Evolutionary conservation across 2,888 invertebrate genomes (phyloP).

Genomic region (Epinotia bilunana): DNA sequence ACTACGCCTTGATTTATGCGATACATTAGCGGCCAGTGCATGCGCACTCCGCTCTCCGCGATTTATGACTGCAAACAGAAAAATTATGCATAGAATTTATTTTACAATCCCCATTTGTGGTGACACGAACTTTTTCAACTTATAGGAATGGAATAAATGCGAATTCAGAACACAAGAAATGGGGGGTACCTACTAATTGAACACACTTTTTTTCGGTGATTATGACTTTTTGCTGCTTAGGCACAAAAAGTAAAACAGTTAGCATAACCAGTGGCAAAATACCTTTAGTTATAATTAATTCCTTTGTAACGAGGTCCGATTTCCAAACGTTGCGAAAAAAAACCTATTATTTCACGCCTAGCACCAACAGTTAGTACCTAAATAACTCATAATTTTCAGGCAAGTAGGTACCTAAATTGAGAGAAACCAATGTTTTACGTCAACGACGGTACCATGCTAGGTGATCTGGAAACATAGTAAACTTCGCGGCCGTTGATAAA

Average conservation of each 20-base stretch:
- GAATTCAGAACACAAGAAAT: background rate
- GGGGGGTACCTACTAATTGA: background rate
- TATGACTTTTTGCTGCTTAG: background rate
- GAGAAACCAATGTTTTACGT: no score
- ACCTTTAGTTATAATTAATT: background rate
- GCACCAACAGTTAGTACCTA: no score
- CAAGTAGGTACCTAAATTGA: no score
- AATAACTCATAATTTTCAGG: no score
- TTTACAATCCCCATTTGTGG: constrained; percentile 48
- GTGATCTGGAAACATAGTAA: no score
- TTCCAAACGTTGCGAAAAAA: background rate
- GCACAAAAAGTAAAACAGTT: background rate
- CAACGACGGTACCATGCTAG: no score
- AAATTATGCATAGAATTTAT: constrained; percentile 66
- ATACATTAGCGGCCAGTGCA: constrained; percentile 66
- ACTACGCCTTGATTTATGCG: constrained; percentile 65
- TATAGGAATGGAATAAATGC: no score
- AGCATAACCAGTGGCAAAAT: no score
- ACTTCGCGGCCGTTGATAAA: no score
- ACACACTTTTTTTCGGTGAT: background rate
- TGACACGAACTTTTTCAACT: constrained; percentile 6
- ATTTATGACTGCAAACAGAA: constrained; percentile 63
- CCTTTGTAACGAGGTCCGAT: background rate
- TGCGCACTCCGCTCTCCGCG: constrained; percentile 51
- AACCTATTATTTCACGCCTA: background rate